Percentiles rank a stretch among this genome's conserved stretches.
phyloP scores from a whole-genome alignment of 2,888 invertebrate species.

The Cetonia aurata region DNA sequence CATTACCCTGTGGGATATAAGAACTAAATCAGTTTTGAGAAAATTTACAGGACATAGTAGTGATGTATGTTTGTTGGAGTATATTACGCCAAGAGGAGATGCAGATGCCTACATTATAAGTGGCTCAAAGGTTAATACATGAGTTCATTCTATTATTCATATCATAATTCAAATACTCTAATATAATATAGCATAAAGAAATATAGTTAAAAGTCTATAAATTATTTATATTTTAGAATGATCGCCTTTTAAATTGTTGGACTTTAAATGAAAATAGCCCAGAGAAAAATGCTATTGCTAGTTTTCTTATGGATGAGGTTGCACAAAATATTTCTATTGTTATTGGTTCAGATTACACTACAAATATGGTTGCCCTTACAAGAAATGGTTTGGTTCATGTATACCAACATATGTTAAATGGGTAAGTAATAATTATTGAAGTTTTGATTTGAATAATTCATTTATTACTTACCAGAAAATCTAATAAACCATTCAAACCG shows the following conservation, averaged over 20 bases:
- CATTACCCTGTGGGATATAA: conserved; percentile 76
- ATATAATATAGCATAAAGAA: conserved; percentile 12
- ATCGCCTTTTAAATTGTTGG: conserved; percentile 69
- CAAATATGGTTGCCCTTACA: conserved; percentile 72
- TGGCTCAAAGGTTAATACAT: conserved; percentile 63
- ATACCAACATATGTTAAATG: conserved; percentile 83
- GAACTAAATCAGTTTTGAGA: conserved; percentile 71
- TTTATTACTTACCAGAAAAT: conserved; percentile 58
- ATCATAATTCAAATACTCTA: conserved; percentile 22
- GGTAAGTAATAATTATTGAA: conserved; percentile 66
- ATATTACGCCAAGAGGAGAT: conserved; percentile 57
- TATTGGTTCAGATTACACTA: conserved; percentile 67
- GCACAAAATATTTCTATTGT: conserved; percentile 70
- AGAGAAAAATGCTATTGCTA: conserved; percentile 70
- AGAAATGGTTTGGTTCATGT: conserved; percentile 84
- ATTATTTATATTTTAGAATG: conserved; percentile 57
- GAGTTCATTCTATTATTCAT: too few relatives aligned
- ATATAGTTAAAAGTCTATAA: background rate
- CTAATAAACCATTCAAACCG: conserved; percentile 75
- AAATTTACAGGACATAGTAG: conserved; percentile 76
- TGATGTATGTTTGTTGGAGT: conserved; percentile 68
- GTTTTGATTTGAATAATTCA: background rate
- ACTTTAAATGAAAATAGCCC: conserved; percentile 65
- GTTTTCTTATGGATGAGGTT: conserved; percentile 79
- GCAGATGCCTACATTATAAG: conserved; percentile 66